phyloP scores from a whole-genome alignment of 2,113 vertebrate genomes.

The Thermophis baileyi region DNA sequence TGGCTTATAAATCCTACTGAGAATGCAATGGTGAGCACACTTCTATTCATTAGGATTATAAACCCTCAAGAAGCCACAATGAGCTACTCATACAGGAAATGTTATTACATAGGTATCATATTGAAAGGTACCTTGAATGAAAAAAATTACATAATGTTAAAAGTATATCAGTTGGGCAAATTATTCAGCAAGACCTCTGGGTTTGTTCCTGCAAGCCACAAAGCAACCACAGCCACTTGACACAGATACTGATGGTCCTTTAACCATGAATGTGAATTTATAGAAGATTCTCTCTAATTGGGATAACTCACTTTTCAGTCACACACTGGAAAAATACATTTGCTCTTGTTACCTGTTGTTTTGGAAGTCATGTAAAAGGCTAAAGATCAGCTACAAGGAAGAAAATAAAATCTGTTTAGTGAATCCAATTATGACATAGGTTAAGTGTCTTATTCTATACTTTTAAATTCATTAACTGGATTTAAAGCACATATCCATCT shows the following conservation, averaged over 20 bases:
- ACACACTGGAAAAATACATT: neutral
- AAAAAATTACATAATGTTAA: neutral
- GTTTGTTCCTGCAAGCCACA: too few relatives aligned
- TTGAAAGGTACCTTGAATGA: neutral
- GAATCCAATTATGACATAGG: neutral
- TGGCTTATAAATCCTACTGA: neutral
- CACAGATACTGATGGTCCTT: neutral
- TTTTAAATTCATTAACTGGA: neutral
- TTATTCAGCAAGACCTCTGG: neutral
- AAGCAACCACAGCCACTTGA: neutral
- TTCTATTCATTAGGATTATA: neutral
- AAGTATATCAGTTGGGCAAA: neutral
- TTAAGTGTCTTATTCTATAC: neutral
- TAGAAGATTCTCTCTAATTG: neutral
- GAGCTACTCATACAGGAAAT: neutral
- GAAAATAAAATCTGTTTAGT: neutral
- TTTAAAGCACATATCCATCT: neutral
- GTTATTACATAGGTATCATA: too few relatives aligned
- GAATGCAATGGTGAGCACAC: neutral
- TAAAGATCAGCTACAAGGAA: neutral
- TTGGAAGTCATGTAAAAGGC: too few relatives aligned
- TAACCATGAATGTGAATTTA: neutral
- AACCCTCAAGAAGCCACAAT: neutral
- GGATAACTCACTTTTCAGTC: neutral
- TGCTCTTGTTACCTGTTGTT: neutral